Evolutionary conservation across 2,113 vertebrate species (phyloP), one percentile per base, ranked within the genome.

Genomic region (Martes martes): DNA sequence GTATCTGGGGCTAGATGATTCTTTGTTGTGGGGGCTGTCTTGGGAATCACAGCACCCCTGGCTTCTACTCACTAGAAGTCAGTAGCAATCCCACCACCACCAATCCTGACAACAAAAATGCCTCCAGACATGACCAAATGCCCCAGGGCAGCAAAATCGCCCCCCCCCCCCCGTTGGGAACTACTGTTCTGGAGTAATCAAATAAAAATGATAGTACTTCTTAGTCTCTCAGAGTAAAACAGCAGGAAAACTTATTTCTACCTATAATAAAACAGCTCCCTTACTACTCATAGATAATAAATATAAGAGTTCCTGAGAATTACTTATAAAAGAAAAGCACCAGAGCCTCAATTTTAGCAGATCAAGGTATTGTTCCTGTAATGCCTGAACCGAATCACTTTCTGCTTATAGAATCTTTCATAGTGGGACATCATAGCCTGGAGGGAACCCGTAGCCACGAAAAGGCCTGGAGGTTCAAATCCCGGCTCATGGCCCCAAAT

Each of bases 201-300:
- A 82, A 80, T 89, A 73, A 93, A 85, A 94, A 45, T 57, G 5
- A 95, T 3, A 84, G 55, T 42, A 21, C 45, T 76, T 92, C 45
- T 76, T 92, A 85, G 59, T 57, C 59, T 36, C 33, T 81, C 73
- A 11, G 24, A 79, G 47, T 71, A 39, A 93, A 80, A 91, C 9
- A 63, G 50, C 65, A 89, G 88, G 39, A 63, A 95, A 83, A 15
- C 24, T 61, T 93, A 89, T 65, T 95, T 80, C 96, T 24, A 26
- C 33, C n/a, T 74, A n/a, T 33, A 18, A 61, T 82, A 93, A 95
- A 93, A 88, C 21, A 85, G 52, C 11, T 18, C 33, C 87, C 59
- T 92, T 89, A 92, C 7, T 93, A 61, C 50, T 80, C 61, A n/a
- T 13, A 81, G 69, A 73, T 95, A 83, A 90, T 87, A 92, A 92